phyloP scores from a whole-genome alignment of 2,113 vertebrate species.

The Neolamprologus caudopunctatus region DNA sequence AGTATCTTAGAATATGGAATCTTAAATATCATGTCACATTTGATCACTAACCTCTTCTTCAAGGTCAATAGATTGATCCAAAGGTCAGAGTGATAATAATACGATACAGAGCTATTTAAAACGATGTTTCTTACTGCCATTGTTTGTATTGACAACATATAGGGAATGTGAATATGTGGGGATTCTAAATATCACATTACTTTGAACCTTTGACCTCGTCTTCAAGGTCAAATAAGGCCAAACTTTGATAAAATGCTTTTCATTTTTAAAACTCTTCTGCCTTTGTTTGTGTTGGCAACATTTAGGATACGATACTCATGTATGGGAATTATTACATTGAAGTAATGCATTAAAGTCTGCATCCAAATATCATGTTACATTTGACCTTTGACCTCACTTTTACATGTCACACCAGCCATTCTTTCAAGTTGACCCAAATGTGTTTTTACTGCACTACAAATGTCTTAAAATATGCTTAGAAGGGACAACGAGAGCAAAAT shows the following conservation, averaged over 20 bases:
- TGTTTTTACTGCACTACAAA: neutral
- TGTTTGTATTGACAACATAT: neutral
- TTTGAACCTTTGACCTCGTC: neutral
- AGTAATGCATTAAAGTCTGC: neutral
- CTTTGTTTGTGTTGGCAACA: neutral
- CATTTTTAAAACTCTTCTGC: neutral
- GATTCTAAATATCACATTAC: neutral
- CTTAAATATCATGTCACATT: neutral
- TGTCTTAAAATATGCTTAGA: neutral
- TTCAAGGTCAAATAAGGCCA: neutral
- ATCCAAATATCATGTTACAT: neutral
- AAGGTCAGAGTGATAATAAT: neutral
- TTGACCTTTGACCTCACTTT: neutral
- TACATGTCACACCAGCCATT: neutral
- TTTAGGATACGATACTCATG: neutral
- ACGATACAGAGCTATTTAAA: neutral
- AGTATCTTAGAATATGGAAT: neutral
- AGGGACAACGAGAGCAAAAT: accelerated
- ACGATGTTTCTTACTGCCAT: neutral
- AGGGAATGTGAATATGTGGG: neutral
- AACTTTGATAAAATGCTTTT: neutral
- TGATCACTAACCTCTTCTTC: neutral
- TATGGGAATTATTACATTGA: neutral
- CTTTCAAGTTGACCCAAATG: neutral
- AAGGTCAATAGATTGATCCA: neutral